Conservation (phyloP, 2,888 invertebrate species). For the Leptothorax acervorum region DNA sequence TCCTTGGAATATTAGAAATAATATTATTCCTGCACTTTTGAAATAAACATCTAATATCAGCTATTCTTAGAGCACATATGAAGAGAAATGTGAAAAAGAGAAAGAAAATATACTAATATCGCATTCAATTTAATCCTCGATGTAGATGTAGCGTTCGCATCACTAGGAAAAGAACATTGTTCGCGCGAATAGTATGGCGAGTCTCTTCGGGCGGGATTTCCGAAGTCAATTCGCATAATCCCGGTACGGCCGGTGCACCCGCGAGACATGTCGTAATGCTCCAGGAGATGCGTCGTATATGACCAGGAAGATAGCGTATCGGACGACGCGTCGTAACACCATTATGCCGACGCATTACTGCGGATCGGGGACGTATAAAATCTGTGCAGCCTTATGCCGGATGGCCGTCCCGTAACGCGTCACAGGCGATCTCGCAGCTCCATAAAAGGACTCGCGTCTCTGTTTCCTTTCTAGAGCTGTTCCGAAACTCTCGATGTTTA, state of each 20-base stretch:
- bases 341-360: conserved; percentile 49
- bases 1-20: not conserved
- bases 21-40: not conserved
- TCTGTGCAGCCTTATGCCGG: not conserved
- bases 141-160: conserved; percentile 1
- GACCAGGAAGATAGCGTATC: conserved; percentile 17
- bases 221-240: conserved; percentile 49
- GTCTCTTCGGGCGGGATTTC: conserved; percentile 32
- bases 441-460: conserved; percentile 26
- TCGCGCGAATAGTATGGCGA: conserved; percentile 19
- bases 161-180: not conserved
- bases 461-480: not conserved
- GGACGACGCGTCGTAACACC: conserved; percentile 45
- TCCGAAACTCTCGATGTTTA: conserved; percentile 18
- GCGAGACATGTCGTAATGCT: conserved; percentile 39
- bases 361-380: conserved; percentile 50
- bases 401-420: conserved; percentile 42
- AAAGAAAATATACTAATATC: not conserved
- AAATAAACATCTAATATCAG: not conserved
- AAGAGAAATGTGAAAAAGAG: not conserved
- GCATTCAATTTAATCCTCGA: conserved; percentile 13
- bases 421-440: conserved; percentile 20
- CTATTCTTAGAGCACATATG: not conserved
- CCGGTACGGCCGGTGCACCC: conserved; percentile 22
- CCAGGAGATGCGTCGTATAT: conserved; percentile 23